A percentile compares a stretch with the other conserved stretches of the same genome.
Conservation (phyloP, 2,888 invertebrate genomes). For the Phalangium opilio region DNA sequence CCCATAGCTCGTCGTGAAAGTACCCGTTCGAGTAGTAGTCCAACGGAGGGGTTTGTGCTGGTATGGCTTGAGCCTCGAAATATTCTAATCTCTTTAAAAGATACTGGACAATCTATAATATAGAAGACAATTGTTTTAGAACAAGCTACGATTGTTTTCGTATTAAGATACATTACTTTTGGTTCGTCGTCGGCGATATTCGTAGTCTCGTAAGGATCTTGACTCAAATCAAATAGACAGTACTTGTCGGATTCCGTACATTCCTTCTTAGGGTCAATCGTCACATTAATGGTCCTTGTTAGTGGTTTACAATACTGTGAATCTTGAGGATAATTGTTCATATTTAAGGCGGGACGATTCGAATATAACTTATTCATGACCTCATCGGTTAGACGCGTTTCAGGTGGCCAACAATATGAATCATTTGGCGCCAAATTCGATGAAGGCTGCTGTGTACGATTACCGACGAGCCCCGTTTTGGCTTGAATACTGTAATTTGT, state of each 20-base stretch:
- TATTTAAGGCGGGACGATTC: too few relatives aligned
- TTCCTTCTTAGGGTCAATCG: neutral
- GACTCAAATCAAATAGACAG: slow-evolving; percentile 62
- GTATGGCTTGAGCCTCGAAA: slow-evolving; percentile 10
- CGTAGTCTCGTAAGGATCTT: slow-evolving; percentile 65
- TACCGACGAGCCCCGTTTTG: slow-evolving; percentile 42
- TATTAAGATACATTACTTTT: too few relatives aligned
- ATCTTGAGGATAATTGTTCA: too few relatives aligned
- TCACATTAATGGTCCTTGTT: too few relatives aligned
- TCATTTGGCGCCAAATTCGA: too few relatives aligned
- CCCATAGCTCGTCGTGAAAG: slow-evolving; percentile 15
- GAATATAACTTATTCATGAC: too few relatives aligned
- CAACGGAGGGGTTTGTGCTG: slow-evolving; percentile 9
- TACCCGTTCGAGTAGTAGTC: slow-evolving; percentile 16
- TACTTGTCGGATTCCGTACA: slow-evolving; percentile 33
- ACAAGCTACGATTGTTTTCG: too few relatives aligned
- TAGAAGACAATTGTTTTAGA: too few relatives aligned
- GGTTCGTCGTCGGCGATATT: slow-evolving; percentile 11
- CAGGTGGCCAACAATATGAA: too few relatives aligned
- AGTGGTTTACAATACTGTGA: too few relatives aligned
- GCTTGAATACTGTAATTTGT: slow-evolving; percentile 34
- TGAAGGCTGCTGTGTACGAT: neutral
- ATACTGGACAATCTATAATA: slow-evolving; percentile 8
- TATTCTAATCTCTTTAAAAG: slow-evolving; percentile 7
- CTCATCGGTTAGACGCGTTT: too few relatives aligned